Base-by-base conservation (phyloP, 1,140 invertebrate genomes). In the Helicoverpa zea region DNA sequence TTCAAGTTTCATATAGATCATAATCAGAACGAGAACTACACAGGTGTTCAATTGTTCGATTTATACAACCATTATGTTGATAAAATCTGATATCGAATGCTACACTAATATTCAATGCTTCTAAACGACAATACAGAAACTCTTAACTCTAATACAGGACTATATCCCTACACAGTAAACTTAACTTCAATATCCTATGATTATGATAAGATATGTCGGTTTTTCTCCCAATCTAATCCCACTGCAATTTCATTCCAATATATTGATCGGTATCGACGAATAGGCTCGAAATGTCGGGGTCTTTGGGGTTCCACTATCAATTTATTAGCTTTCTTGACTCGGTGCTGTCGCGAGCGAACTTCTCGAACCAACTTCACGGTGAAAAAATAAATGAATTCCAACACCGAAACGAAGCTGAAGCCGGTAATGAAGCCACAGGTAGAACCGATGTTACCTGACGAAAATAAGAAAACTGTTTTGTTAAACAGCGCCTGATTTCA, bases 391-490 rank as follows among this genome's bases (percentile, higher is more conserved):
- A 96, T 83, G 29, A 96, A 92, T 85, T 96, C 96, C 2, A 96
- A 88, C 1, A 96, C 85, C 18, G 95, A 96, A 10, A 97, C 94
- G 64, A 96, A 93, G 84, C 96, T 97, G 87, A 96, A 96, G 23
- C 96, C 96, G 13, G 96, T 95, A 51, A 96, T 96, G 75, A 96
- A 94, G 1, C 96, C 96, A 56, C 96, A 96, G 0, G 96, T 95
- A 7, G 96, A 96, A n/a, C 96, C 96, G 56, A 96, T 95, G 84
- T 96, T 95, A 84, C 96, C 96, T 96, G 89, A 7, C 86, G 91
- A 84, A 74, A 82, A 23, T 23, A 23, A 23, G 23, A 23, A 23
- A 23, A 0, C 23, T 23, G 23, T 23, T 23, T 23, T 1, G 2
- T 23, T 23, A 23, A 23, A 23, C 23, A 23, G 23, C 23, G 23